phyloP scores from a whole-genome alignment of 2,113 vertebrate genomes.

The Microtus montanus region DNA sequence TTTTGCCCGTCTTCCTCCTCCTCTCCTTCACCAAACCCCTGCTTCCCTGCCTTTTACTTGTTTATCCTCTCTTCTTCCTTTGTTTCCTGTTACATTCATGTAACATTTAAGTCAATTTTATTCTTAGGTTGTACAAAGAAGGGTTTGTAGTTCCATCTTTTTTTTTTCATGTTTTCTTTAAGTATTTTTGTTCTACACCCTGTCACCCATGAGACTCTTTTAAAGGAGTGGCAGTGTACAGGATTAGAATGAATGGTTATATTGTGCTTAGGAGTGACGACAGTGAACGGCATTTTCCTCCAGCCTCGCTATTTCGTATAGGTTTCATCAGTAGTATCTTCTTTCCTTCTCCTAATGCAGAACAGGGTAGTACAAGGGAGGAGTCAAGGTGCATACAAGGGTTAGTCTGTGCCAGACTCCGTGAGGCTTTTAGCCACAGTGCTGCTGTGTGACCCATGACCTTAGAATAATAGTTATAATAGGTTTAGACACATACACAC shows the following conservation, averaged over 20 bases:
- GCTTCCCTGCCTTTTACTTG: too few relatives aligned
- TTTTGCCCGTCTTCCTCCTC: rapidly evolving
- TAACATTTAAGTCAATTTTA: constrained; percentile 29
- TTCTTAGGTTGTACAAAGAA: neutral
- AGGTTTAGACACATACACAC: neutral
- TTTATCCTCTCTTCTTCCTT: neutral
- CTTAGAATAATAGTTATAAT: constrained; percentile 15
- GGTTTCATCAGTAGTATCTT: constrained; percentile 49
- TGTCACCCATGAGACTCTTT: neutral
- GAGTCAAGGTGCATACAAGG: constrained; percentile 20
- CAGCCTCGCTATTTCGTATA: neutral
- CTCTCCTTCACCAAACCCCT: neutral
- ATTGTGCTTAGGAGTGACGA: neutral
- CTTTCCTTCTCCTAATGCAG: constrained; percentile 47
- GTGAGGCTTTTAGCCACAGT: neutral
- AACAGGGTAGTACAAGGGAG: constrained; percentile 49
- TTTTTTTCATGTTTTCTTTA: constrained; percentile 28
- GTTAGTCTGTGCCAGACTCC: constrained; percentile 51
- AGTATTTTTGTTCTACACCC: neutral
- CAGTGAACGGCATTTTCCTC: constrained; percentile 42
- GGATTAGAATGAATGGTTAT: constrained; percentile 13
- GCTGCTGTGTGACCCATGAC: constrained; percentile 32
- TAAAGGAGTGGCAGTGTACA: neutral
- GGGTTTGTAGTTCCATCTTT: neutral
- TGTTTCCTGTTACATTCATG: neutral